Percentiles rank a stretch among this genome's conserved stretches.
phyloP scores from a whole-genome alignment of 53 echinoderm and acorn worm genomes.

The Hippasteria phrygiana region DNA sequence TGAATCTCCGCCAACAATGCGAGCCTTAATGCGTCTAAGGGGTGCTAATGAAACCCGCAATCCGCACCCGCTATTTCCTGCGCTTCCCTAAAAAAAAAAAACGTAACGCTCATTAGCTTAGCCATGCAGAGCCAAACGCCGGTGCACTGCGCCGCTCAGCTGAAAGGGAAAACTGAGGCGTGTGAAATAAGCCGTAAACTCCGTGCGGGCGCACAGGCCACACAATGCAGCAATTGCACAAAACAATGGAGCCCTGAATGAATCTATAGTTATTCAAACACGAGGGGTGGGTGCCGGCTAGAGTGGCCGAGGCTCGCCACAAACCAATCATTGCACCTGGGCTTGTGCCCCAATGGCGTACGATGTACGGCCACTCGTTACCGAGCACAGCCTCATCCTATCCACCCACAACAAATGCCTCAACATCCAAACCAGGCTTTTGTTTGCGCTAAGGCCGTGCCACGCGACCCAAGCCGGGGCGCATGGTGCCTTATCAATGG shows the following conservation, averaged over 20 bases:
- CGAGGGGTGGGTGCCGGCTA: neutral
- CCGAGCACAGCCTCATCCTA: neutral
- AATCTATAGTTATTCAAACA: slow-evolving; percentile 47
- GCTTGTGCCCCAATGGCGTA: neutral
- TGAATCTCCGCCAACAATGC: neutral
- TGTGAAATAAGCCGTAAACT: slow-evolving; percentile 45
- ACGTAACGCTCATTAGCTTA: slow-evolving; percentile 22
- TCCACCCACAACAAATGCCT: slow-evolving; percentile 38
- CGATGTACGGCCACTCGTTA: neutral
- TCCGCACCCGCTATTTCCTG: neutral
- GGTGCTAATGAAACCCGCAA: slow-evolving; percentile 19
- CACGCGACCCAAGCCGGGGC: slow-evolving; percentile 50
- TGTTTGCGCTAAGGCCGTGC: slow-evolving; percentile 21
- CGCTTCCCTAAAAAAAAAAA: neutral
- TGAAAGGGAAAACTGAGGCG: slow-evolving; percentile 22
- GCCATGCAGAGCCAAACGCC: neutral
- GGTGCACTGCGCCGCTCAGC: slow-evolving; percentile 9
- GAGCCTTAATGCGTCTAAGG: slow-evolving; percentile 9
- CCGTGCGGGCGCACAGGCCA: neutral
- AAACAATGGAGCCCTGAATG: slow-evolving; percentile 5
- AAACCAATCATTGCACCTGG: slow-evolving; percentile 55
- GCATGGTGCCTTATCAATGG: slow-evolving; percentile 48
- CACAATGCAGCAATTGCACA: neutral
- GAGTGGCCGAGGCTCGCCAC: neutral
- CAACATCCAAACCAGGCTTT: slow-evolving; percentile 40